Evolutionary conservation across 2,113 vertebrate species (phyloP), one percentile per base, ranked within the genome.

Genomic region (Rhinoptilus africanus): DNA sequence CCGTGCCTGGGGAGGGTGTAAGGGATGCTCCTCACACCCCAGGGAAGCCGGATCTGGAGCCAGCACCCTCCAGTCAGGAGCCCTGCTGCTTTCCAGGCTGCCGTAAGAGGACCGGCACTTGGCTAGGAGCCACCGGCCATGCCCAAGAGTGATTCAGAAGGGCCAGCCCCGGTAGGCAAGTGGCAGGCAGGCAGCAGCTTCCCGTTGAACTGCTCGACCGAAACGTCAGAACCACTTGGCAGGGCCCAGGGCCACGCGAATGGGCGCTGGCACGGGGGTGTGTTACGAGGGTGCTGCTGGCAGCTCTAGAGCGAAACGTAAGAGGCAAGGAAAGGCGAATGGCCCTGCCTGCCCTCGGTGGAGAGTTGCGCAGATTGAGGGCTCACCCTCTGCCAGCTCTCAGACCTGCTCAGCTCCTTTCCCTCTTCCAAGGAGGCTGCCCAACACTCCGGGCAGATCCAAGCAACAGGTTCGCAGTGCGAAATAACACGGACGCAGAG

Each of bases 121-220:
- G 47, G 45, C 2, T 1, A 60, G 75, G 23, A 80, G 68, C 64
- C 48, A 34, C 9, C 0, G 1, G 68, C 72, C 2, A 0, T 69
- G 64, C 56, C 35, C 23, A 1, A 4, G 43, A 1, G 14, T 60
- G 50, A 10, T 34, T 39, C 12, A 5, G 92, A 41, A 48, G 81
- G 34, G 12, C 4, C 86, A 53, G 48, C 68, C 57, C 10, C 2
- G 17, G 12, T 30, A 48, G 56, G 24, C 2, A 0, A 22, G 23
- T 20, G 34, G 17, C 45, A 43, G 14, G 10, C 62, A 76, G 67
- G 14, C 17, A 41, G 68, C 43, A 20, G 7, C 39, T 57, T 26
- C 53, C 35, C 34, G 73, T 50, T 18, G 77, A 56, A 18, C 39
- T 17, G 39, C 79, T 37, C 6, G 1, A 26, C 17, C 19, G 72